Base-by-base conservation (phyloP, 2,113 vertebrate species). In the Protobothrops flavoviridis region DNA sequence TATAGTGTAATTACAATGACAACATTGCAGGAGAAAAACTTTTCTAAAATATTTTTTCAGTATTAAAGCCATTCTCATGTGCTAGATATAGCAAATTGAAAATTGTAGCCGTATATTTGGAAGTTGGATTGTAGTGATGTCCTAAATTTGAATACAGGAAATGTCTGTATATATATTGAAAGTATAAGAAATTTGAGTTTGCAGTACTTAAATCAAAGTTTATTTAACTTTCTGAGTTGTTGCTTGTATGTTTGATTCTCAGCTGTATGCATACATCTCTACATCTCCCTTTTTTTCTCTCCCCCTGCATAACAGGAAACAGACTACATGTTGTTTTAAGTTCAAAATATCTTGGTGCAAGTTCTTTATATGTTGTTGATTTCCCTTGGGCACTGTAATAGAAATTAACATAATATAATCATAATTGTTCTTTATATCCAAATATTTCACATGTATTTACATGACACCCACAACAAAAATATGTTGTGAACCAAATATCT, bases 281-380 rank as follows among this genome's bases (percentile, higher is more conserved):
- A n/a, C 29, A n/a, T 13, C 64, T 1, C 64, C 13, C 33, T 20
- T 39, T 39, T 8, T 81, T 6, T 43, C 33, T 81, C 74, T 81
- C 45, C 1, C 0, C 39, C 9, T 59, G 0, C n/a, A 11, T 59
- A 1, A 90, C 89, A 24, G 90, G 64, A 74, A 92, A 93, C 39
- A 94, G 85, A 26, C 50, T 50, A 10, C 55, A 21, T 92, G 1
- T 91, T 92, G 1, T 90, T 97, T 97, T 96, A 95, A 87, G 52
- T 93, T 96, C 93, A 90, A 89, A 95, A 87, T 26, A 89, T 21
- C 13, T 95, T 48, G 0, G 33, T 48, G 7, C 89, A 88, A 53
- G 52, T 12, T 93, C 91, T 92, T 95, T 91, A 64, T 20, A 39
- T 26, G 43, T 92, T 57, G 81, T 88, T 94, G 88, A 94, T 74